Evolutionary conservation across 2,113 vertebrate species (phyloP).

Genomic region (Oncorhynchus clarkii): DNA sequence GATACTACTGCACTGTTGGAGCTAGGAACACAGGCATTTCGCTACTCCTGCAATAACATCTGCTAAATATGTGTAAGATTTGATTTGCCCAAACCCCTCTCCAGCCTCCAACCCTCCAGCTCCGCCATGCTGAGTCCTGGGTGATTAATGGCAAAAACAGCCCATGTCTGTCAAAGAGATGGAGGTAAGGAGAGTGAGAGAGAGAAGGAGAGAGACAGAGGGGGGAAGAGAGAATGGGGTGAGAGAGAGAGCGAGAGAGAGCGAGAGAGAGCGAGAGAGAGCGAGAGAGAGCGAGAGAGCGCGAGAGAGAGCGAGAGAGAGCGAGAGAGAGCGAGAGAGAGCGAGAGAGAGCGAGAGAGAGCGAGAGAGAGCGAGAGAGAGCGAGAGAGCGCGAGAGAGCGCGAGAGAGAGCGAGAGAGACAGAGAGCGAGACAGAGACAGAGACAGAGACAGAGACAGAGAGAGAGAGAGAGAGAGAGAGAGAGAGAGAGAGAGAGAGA

Average conservation of each 20-base stretch:
- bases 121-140: slow-evolving; percentile 31
- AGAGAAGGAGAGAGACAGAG: background rate
- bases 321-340: no score
- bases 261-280: background rate
- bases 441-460: no score
- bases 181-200: background rate
- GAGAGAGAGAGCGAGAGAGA: background rate
- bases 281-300: background rate
- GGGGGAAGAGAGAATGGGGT: background rate
- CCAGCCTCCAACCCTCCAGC: no score
- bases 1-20: no score
- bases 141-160: slow-evolving; percentile 65
- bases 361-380: background rate
- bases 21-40: no score
- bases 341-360: background rate
- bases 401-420: background rate
- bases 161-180: slow-evolving; percentile 22
- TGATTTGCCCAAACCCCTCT: no score
- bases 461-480: background rate
- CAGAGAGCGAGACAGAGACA: no score
- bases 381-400: background rate
- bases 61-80: no score
- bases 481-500: no score
- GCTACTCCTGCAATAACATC: no score
- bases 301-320: background rate